Percentiles rank a stretch among this genome's conserved stretches.
phyloP scores from a whole-genome alignment of 2,797 vertebrate species.

The Otus scops region DNA sequence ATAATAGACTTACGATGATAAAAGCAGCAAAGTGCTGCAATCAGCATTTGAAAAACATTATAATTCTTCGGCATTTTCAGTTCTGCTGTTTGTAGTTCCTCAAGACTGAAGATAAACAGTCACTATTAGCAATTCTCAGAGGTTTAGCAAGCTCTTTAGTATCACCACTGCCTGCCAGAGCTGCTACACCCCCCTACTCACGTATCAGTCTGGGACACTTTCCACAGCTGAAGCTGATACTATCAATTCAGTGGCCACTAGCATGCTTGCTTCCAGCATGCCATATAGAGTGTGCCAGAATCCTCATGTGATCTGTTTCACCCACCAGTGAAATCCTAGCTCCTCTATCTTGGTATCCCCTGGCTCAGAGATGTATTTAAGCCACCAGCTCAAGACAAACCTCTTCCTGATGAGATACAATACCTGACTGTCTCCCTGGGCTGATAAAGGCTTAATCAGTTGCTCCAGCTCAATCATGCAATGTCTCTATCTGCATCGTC shows the following conservation, averaged over 20 bases:
- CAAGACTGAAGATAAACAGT: neutral
- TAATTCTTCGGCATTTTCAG: slow-evolving; percentile 88
- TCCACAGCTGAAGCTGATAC: slow-evolving; percentile 68
- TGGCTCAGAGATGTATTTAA: slow-evolving; percentile 11
- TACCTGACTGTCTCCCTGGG: neutral
- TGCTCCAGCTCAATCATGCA: neutral
- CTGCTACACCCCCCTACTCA: slow-evolving; percentile 35
- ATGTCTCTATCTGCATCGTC: neutral
- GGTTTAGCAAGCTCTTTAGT: neutral
- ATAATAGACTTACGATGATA: slow-evolving; percentile 90
- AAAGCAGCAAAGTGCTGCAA: slow-evolving; percentile 92
- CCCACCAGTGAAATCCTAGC: slow-evolving; percentile 82
- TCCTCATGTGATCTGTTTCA: slow-evolving; percentile 82
- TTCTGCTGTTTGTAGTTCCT: neutral
- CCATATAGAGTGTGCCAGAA: slow-evolving; percentile 77
- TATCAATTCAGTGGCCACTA: slow-evolving; percentile 60
- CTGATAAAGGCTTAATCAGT: neutral
- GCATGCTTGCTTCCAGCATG: slow-evolving; percentile 68
- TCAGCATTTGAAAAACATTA: slow-evolving; percentile 83
- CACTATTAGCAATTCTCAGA: neutral
- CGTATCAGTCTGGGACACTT: slow-evolving; percentile 63
- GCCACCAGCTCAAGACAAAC: neutral
- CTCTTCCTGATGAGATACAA: neutral
- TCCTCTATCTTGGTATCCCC: slow-evolving; percentile 61
- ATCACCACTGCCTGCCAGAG: neutral